These are phyloP conservation scores for Cavia porcellus DNA, from an alignment of 2,113 vertebrate genomes.

Conservation along the genomic window DNA sequence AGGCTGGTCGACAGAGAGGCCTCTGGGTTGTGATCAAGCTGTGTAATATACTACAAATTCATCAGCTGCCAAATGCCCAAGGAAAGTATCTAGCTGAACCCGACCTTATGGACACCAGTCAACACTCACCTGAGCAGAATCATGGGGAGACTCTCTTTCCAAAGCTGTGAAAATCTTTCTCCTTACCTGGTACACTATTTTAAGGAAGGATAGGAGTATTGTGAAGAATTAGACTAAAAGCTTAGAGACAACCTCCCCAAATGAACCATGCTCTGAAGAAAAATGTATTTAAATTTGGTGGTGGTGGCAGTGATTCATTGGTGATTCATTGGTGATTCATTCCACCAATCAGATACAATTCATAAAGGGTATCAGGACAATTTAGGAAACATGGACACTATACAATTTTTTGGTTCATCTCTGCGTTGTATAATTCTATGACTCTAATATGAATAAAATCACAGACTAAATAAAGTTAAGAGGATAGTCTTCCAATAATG, in stretches of 20 bases:
- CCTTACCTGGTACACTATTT: background rate
- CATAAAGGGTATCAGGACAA: background rate
- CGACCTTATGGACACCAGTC: background rate
- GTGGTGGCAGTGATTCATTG: background rate
- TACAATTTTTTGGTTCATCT: background rate
- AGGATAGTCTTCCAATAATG: background rate
- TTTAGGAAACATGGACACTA: background rate
- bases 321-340: background rate
- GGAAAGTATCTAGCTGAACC: background rate
- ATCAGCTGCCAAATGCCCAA: background rate
- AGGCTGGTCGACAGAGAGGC: background rate
- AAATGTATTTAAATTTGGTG: background rate
- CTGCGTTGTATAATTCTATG: background rate
- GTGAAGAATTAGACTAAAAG: background rate
- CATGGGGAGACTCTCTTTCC: accelerated
- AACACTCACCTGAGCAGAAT: background rate
- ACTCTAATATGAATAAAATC: background rate
- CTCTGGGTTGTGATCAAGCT: background rate
- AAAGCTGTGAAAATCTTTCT: background rate
- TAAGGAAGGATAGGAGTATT: background rate
- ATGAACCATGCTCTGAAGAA: background rate
- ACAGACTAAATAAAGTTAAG: background rate
- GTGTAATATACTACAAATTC: background rate
- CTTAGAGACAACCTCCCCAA: background rate
- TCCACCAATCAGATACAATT: background rate